phyloP scores from a whole-genome alignment of 2,113 vertebrate species.

The Lota lota region DNA sequence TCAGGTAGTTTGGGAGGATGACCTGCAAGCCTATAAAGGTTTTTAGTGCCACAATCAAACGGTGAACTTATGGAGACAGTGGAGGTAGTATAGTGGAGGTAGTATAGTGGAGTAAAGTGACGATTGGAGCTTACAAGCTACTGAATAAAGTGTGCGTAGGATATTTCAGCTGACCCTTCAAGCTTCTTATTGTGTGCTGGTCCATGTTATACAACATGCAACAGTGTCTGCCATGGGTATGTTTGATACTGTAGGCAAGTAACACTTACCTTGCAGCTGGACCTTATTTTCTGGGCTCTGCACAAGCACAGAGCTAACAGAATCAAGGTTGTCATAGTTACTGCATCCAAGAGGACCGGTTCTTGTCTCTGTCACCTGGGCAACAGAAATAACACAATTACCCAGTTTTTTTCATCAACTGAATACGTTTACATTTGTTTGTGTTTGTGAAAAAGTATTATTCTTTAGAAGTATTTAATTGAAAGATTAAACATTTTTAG shows the following conservation, averaged over 20 bases:
- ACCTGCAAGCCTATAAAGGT: conserved; percentile 84
- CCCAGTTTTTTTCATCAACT: no score
- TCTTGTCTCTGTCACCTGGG: conserved; percentile 94
- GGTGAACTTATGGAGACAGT: conserved; percentile 15
- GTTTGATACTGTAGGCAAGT: not conserved
- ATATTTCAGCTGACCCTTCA: not conserved
- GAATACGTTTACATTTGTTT: no score
- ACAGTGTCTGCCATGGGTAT: no score
- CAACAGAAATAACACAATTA: conserved; percentile 45
- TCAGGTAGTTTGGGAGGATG: conserved; percentile 91
- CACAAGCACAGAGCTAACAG: conserved; percentile 96
- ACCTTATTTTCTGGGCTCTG: conserved; percentile 99
- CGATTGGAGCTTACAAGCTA: conserved; percentile 10
- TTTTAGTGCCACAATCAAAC: conserved; percentile 34
- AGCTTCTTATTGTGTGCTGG: not conserved
- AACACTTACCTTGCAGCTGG: conserved; percentile 90
- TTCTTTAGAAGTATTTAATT: no score
- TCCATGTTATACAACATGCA: no score
- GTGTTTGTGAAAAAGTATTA: no score
- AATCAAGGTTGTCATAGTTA: conserved; percentile 99
- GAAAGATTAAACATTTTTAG: no score
- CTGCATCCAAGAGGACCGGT: conserved; percentile 98
- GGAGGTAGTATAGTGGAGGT: not conserved
- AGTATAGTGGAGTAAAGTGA: not conserved
- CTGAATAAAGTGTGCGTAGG: conserved; percentile 20